Conservation (phyloP, 2,888 invertebrate genomes). For the Amiota mariae region DNA sequence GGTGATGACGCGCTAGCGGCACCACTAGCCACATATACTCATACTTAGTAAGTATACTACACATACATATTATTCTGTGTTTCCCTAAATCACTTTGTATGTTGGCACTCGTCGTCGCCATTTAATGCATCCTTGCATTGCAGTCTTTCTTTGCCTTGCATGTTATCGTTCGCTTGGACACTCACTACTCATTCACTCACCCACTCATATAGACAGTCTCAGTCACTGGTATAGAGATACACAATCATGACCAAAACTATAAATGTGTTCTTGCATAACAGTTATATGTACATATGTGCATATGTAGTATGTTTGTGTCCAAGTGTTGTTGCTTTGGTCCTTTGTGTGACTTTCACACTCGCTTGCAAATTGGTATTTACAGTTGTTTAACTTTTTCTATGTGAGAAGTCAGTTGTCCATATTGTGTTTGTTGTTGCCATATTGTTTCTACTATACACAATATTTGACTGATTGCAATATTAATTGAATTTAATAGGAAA, state of each 20-base stretch:
- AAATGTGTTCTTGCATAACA: not conserved
- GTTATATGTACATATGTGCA: not conserved
- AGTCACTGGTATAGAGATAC: not conserved
- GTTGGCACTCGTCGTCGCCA: conserved; percentile 17
- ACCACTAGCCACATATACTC: conserved; percentile 13
- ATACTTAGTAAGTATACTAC: conserved; percentile 1
- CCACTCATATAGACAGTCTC: conserved; percentile 39
- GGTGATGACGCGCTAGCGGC: conserved; percentile 50
- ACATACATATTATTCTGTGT: not conserved
- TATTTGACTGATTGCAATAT: too few relatives aligned
- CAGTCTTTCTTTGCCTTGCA: conserved; percentile 20
- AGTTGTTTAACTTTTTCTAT: conserved; percentile 52
- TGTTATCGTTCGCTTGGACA: conserved; percentile 40
- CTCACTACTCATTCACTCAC: conserved; percentile 46
- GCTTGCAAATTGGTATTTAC: conserved; percentile 67
- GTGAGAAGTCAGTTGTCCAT: not conserved
- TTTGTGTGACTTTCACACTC: conserved; percentile 46
- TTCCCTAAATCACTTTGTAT: conserved; percentile 9
- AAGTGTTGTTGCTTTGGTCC: conserved; percentile 40
- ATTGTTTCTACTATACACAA: not conserved
- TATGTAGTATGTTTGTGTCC: not conserved
- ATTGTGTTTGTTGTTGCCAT: conserved; percentile 17
- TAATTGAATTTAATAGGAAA: too few relatives aligned
- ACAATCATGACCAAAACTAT: conserved; percentile 27
- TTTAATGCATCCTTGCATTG: conserved; percentile 27